These are phyloP conservation scores for Eleutherodactylus coqui DNA, from an alignment of 2,797 vertebrate species.

Conservation along the genomic window DNA sequence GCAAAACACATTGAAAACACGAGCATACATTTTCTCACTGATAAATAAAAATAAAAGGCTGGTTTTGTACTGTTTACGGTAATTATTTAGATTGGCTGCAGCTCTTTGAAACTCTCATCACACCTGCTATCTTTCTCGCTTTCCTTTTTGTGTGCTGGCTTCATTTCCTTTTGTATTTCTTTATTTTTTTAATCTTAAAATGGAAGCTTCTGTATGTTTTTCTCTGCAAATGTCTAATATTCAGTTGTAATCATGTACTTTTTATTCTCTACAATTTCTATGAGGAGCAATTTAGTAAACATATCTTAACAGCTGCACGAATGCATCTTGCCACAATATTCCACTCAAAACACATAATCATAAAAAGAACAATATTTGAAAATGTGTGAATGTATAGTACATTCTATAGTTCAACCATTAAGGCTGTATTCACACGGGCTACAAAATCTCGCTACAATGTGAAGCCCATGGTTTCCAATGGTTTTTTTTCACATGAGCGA, in stretches of 20 bases:
- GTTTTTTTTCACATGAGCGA: too few relatives aligned
- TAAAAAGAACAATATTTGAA: constrained; percentile 12
- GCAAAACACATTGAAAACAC: background rate
- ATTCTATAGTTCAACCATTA: background rate
- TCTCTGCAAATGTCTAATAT: constrained; percentile 30
- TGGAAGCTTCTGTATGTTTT: constrained; percentile 13
- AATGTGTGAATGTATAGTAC: background rate
- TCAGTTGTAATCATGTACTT: constrained; percentile 32
- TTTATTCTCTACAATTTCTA: constrained; percentile 49
- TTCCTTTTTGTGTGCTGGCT: constrained; percentile 21
- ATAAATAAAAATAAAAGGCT: constrained; percentile 36
- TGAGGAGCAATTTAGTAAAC: constrained; percentile 20
- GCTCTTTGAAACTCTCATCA: constrained; percentile 27
- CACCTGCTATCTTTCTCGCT: constrained; percentile 23
- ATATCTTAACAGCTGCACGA: constrained; percentile 44
- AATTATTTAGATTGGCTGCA: constrained; percentile 43
- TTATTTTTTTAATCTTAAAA: constrained; percentile 24
- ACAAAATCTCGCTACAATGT: too few relatives aligned
- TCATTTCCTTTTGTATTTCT: constrained; percentile 14
- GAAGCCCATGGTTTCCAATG: too few relatives aligned
- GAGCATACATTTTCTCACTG: constrained; percentile 6
- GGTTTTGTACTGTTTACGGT: constrained; percentile 25
- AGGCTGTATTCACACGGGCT: too few relatives aligned
- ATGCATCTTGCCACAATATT: background rate
- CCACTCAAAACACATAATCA: background rate